phyloP scores from a whole-genome alignment of 37 sponge, comb jelly and placozoan species.

The Chondrosia reniformis region DNA sequence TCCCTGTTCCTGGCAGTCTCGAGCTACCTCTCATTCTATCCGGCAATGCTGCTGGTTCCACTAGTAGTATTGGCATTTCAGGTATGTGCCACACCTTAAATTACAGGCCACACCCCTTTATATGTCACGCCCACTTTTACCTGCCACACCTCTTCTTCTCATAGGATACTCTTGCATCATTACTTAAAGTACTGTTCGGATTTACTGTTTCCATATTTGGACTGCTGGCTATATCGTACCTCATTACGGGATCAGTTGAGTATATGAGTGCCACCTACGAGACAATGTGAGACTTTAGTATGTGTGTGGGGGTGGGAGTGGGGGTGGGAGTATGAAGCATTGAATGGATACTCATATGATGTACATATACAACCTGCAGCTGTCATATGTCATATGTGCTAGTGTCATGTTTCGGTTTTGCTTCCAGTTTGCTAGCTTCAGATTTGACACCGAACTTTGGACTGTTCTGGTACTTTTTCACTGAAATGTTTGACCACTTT shows the following conservation, averaged over 20 bases:
- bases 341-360: not conserved
- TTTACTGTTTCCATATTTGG: not conserved
- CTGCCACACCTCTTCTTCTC: too few species aligned
- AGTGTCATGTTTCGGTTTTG: not conserved
- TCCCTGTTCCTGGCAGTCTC: constrained; percentile 66
- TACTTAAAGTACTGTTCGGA: too few species aligned
- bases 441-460: constrained; percentile 95
- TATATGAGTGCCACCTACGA: constrained; percentile 65
- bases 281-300: constrained; percentile 54
- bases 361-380: not conserved
- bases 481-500: constrained; percentile 94
- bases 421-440: constrained; percentile 54
- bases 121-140: too few species aligned
- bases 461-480: constrained; percentile 99
- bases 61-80: constrained; percentile 55
- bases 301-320: not conserved
- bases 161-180: too few species aligned
- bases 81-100: constrained; percentile 39
- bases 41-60: constrained; percentile 82
- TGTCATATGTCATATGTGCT: not conserved
- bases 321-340: not conserved
- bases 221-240: constrained; percentile 27
- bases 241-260: constrained; percentile 76
- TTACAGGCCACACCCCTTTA: too few species aligned
- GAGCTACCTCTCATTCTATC: constrained; percentile 83